Conservation (phyloP, 2,113 vertebrate species). For the Oreamnos americanus region DNA sequence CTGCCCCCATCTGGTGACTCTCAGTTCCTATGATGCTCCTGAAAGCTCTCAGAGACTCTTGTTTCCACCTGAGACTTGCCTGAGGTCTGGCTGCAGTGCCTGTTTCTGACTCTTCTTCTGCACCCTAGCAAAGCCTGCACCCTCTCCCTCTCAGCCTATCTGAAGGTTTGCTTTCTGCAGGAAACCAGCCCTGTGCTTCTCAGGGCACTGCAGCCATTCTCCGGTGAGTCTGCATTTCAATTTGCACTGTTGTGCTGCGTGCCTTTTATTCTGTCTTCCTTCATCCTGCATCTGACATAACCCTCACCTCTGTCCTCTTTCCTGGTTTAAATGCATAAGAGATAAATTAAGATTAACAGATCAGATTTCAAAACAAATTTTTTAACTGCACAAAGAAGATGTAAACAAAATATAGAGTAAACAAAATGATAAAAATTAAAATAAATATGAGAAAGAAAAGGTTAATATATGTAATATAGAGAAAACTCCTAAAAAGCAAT, state of each 20-base stretch:
- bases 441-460: not conserved
- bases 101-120: not conserved
- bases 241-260: rapidly evolving
- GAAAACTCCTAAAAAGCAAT: not conserved
- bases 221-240: rapidly evolving
- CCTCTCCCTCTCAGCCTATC: too few species aligned
- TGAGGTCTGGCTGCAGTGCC: not conserved
- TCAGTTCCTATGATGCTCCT: not conserved
- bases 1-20: rapidly evolving
- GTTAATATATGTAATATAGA: not conserved
- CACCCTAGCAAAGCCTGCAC: too few species aligned
- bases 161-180: not conserved
- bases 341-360: not conserved
- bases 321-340: not conserved
- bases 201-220: not conserved
- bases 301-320: not conserved
- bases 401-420: not conserved
- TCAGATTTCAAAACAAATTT: not conserved
- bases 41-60: not conserved
- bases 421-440: not conserved
- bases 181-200: not conserved
- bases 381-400: not conserved
- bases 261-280: not conserved
- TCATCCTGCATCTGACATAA: not conserved
- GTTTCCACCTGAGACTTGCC: not conserved